Base-by-base conservation (phyloP, 2,113 vertebrate genomes). In the Caranx ignobilis region DNA sequence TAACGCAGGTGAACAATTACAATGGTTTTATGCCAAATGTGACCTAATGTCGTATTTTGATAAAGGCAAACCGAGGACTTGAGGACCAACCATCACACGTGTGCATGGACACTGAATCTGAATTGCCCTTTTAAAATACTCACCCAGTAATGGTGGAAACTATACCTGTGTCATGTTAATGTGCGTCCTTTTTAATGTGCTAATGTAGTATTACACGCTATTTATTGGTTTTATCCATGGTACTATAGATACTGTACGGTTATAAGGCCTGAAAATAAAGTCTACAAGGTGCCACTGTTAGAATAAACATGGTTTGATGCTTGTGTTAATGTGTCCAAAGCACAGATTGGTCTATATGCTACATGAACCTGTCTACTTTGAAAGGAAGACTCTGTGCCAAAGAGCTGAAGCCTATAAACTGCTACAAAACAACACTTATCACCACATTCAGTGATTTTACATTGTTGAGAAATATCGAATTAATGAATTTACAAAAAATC, bases 181-280 rank as follows among this genome's bases (percentile, higher is more conserved):
- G 78, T 87, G 69, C 83, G 63, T 89, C 79, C 79, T 86, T 91
- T 91, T 91, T 88, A 91, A 84, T 90, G 87, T 94, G 89, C 83
- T 91, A 83, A 72, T 60, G 78, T 91, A 84, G 69, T 91, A 90
- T 91, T 89, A 85, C 62, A 72, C 75, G 82, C 80, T 92, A 91
- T 91, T 93, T 93, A 92, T 93, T 64, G 78, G 72, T 86, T 88
- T 83, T 89, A 89, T 88, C 83, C 50, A 89, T 79, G 92, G 90
- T 91, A 91, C 90, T 90, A 74, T 76, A 86, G 82, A 81, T 83
- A 43, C 74, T 89, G 86, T 91, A 81, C 65, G 86, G 79, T 87
- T 86, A 65, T 69, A 81, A 77, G 69, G 59, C 82, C 87, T 84
- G 73, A 84, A 84, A 94, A 91, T 91, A 94, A 93, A 92, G 86